Evolutionary conservation across 2,888 invertebrate species (phyloP), one percentile per base, ranked within the genome.

Genomic region (Malthinus flaveolus): DNA sequence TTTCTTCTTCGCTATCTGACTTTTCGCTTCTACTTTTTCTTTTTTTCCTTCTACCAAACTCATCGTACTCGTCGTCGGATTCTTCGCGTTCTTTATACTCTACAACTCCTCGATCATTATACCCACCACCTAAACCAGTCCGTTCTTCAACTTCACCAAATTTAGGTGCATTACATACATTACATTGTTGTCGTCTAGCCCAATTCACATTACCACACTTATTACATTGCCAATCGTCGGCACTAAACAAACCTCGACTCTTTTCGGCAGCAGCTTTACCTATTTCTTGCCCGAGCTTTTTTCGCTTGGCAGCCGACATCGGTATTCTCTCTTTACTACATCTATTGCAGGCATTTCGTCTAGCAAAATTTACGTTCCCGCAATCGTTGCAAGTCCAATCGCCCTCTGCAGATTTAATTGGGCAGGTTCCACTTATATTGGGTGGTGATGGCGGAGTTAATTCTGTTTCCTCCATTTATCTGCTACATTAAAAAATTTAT

Each of bases 171-270:
- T 97, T 98, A 79, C 99, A 99, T 83, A 99, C 94, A 79, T 99
- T 99, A 80, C 99, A 99, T 52, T 93, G 93, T 73, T 90, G 90
- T 53, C 99, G 84, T 63, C 97, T 84, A 15, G 98, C 97, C 99
- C 97, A 97, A 79, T 99, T 99, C 8, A 99, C 98, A 80, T 99
- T 99, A n/a, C 97, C 97, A 81, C 99, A 99, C 83, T 97, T 97
- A 79, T 93, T 95, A 79, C 99, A 99, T 76, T 97, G 95, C 99
- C 99, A 99, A 80, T 99, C 99, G 78, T 99, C 98, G 34, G 99
- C 98, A 79, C 95, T 95, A 78, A 87, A 89, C 59, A 97, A 82
- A n/a, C 97, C 97, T 69, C 95, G 88, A 72, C 96, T 96, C 80
- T 98, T 98, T 78, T 99, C 99, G 0, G 99, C 99, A 33, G 97